Evolutionary conservation across 2,797 vertebrate genomes (phyloP), one percentile per base, ranked within the genome.

Genomic region (Crenuchus spilurus): DNA sequence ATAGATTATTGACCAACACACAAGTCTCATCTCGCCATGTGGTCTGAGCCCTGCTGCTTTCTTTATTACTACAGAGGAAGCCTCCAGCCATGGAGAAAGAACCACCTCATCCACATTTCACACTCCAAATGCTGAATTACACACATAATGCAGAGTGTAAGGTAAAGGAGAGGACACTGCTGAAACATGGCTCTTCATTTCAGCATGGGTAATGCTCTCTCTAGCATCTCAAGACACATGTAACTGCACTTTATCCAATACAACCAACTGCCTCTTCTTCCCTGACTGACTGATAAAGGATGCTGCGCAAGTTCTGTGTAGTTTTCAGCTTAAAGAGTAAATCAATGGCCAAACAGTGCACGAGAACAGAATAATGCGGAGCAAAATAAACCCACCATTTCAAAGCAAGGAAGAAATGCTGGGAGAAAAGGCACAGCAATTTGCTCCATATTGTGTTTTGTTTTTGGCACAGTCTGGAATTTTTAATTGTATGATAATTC

Each of bases 401-500:
- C 54, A 76, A 75, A 80, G 68, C 61, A 75, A 69, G 26, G 41
- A 78, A 72, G 26, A 18, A 55, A 67, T 48, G 57, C 65, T 66
- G 22, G 41, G 28, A 79, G 28, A 79, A 76, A 91, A 89, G 89
- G 76, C 83, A 84, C 86, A 83, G 84, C 76, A 65, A 83, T 89
- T 89, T 89, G 83, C 86, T 89, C 91, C 88, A 86, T 92, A 91
- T 92, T 94, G 92, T 94, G 91, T 89, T 90, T 91, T 91, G 80
- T 84, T 92, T 92, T 90, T 93, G 91, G 91, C 90, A 91, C 90
- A 95, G 95, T 95, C 94, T 95, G 92, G 92, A 90, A 89, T 92
- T 71, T 85, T 95, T 95, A 95, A 93, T 93, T 93, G 80, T 92
- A 94, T 94, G 94, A 96, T 96, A 95, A 97, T 94, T 97, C 95